Evolutionary conservation across 2,113 vertebrate species (phyloP).

Genomic region (Mystacornis crossleyi): DNA sequence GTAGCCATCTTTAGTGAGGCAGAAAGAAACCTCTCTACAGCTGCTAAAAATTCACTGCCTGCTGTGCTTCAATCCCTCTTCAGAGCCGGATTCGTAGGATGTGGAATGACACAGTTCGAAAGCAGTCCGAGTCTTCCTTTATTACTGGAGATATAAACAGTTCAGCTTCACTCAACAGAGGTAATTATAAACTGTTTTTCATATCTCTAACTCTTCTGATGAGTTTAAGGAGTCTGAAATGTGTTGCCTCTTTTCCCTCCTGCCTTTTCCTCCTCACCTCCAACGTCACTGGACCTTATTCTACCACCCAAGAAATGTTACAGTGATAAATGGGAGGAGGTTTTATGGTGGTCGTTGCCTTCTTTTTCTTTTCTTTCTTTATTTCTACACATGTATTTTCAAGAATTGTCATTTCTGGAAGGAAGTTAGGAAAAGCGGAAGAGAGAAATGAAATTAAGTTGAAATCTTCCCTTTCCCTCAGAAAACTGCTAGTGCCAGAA

Average conservation of each 20-base stretch:
- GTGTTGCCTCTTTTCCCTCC: neutral
- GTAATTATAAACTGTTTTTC: slow-evolving; percentile 82
- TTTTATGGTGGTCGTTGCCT: neutral
- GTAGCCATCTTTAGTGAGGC: slow-evolving; percentile 9
- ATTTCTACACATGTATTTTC: slow-evolving; percentile 31
- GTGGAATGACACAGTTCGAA: slow-evolving; percentile 99
- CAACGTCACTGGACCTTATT: neutral
- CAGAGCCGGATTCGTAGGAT: slow-evolving; percentile 98
- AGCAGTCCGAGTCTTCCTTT: slow-evolving; percentile 98
- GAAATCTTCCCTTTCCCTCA: slow-evolving; percentile 22
- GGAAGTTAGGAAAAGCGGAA: neutral
- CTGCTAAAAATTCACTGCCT: slow-evolving; percentile 49
- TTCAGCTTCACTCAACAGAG: slow-evolving; percentile 98
- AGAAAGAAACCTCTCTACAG: slow-evolving; percentile 34
- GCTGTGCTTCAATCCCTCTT: slow-evolving; percentile 47
- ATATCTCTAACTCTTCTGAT: slow-evolving; percentile 30
- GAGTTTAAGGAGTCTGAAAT: slow-evolving; percentile 41
- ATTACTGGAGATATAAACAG: slow-evolving; percentile 99
- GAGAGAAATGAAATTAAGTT: neutral
- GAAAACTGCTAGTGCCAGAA: slow-evolving; percentile 15
- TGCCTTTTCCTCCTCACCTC: neutral
- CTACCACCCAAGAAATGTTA: neutral
- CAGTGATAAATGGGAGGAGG: neutral
- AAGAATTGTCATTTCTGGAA: slow-evolving; percentile 39
- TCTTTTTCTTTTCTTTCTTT: neutral